Evolutionary conservation across 2,888 invertebrate species (phyloP).

Genomic region (Poecilus cupreus): DNA sequence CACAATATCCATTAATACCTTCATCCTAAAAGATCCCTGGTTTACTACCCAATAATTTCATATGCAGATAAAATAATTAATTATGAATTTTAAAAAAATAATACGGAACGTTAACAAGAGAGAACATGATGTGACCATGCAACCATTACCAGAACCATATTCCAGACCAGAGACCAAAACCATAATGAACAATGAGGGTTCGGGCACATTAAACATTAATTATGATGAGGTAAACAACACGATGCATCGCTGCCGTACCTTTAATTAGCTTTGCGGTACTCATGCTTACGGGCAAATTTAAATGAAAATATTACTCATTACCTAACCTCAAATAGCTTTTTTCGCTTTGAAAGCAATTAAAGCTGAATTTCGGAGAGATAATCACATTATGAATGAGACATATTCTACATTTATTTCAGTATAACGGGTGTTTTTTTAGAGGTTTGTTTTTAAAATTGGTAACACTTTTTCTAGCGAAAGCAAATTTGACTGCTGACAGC

Average conservation of each 20-base stretch:
- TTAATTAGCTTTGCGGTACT: slow-evolving; percentile 9
- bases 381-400: not conserved
- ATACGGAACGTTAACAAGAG: slow-evolving; percentile 22
- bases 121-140: slow-evolving; percentile 25
- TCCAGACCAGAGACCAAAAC: slow-evolving; percentile 30
- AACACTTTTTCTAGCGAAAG: too few relatives aligned
- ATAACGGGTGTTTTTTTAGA: too few relatives aligned
- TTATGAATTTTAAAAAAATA: slow-evolving; percentile 7
- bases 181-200: slow-evolving; percentile 5
- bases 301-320: too few relatives aligned
- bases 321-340: too few relatives aligned
- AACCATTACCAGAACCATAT: slow-evolving; percentile 24
- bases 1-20: slow-evolving; percentile 35
- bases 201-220: slow-evolving; percentile 14
- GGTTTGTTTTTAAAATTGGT: too few relatives aligned
- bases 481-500: too few relatives aligned
- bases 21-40: slow-evolving; percentile 11
- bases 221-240: slow-evolving; percentile 27
- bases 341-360: too few relatives aligned
- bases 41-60: not conserved
- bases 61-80: slow-evolving; percentile 37
- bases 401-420: too few relatives aligned
- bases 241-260: slow-evolving; percentile 31
- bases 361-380: too few relatives aligned
- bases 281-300: slow-evolving; percentile 18